These are phyloP conservation scores for Lasiurus borealis DNA, from an alignment of 2,113 vertebrate genomes.

Conservation along the genomic window DNA sequence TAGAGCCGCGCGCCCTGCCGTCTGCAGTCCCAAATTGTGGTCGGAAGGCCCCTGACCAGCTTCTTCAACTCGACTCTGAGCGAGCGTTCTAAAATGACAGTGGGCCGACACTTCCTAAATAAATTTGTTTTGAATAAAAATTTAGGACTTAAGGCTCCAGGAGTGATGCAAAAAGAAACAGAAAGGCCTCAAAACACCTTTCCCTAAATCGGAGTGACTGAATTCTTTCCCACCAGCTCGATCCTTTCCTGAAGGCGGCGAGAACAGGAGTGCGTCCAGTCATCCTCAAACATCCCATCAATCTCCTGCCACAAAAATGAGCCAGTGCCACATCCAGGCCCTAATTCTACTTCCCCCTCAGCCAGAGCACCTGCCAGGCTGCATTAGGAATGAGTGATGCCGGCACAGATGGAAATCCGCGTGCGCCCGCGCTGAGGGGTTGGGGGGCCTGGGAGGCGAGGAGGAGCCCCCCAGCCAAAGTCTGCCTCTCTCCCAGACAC, in stretches of 20 bases:
- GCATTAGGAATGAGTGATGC: not conserved
- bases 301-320: slow-evolving; percentile 53
- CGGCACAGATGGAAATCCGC: not conserved
- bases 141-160: not conserved
- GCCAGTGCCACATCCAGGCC: rapidly evolving
- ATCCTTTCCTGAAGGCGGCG: not conserved
- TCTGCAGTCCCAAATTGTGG: not conserved
- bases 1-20: rapidly evolving
- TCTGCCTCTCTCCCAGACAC: not conserved
- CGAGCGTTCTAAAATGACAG: not conserved
- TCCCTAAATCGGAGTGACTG: slow-evolving; percentile 13
- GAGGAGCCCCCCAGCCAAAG: not conserved
- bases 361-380: slow-evolving; percentile 60
- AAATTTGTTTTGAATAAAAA: slow-evolving; percentile 31
- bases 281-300: not conserved
- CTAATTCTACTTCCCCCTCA: not conserved
- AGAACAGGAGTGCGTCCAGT: not conserved
- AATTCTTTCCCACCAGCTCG: not conserved
- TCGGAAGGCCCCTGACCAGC: not conserved
- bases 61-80: not conserved
- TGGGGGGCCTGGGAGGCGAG: too few species aligned
- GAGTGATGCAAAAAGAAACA: not conserved
- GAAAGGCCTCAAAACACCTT: slow-evolving; percentile 24
- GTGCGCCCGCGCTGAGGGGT: rapidly evolving
- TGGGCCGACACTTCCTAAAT: not conserved